Base-by-base conservation (phyloP, 2,113 vertebrate species). In the Sinocyclocheilus grahami region DNA sequence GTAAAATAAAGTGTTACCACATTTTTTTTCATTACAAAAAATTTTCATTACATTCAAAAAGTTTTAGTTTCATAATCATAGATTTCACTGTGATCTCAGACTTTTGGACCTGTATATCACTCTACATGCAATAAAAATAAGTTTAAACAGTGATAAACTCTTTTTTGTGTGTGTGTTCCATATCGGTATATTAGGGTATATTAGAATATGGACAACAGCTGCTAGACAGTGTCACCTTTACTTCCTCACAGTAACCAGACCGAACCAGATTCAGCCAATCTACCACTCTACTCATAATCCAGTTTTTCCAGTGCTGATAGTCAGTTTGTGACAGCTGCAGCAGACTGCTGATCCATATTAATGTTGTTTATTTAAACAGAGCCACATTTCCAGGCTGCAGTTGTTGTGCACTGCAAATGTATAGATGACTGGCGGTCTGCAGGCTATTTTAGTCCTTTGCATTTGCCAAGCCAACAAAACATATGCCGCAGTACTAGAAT, bases 181-280 rank as follows among this genome's bases (percentile, higher is more conserved):
- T 76, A 85, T 42, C 62, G 71, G 76, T 53, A 67, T 39, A 69
- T 7, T 78, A 63, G 22, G 78, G 76, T 39, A 76, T n/a, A 69
- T 6, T 72, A 63, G 22, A 53, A 83, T 65, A 51, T 42, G 53
- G 42, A 63, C 24, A 74, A 69, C 87, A 88, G 81, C 85, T 88
- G 87, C 18, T 39, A 55, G 27, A 67, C 24, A 75, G 80, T 86
- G 75, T 88, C 81, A 84, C 69, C 75, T 86, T 88, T 78, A 77
- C 81, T 37, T 86, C 81, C 51, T 39, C 51, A 76, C 5, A 46
- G 78, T 80, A 85, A 88, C 78, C 27, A 81, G 83, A 85, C 33
- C 51, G 30, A 87, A 65, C 65, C 77, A 48, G 78, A 62, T 18
- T 42, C 24, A 81, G 37, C n/a, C 39, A 75, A 65, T 81, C 76